A percentile compares a stretch with the other conserved stretches of the same genome.
These are phyloP conservation scores for Bilobella aurantiaca DNA, from an alignment of 1,140 invertebrate species.

Conservation along the genomic window DNA sequence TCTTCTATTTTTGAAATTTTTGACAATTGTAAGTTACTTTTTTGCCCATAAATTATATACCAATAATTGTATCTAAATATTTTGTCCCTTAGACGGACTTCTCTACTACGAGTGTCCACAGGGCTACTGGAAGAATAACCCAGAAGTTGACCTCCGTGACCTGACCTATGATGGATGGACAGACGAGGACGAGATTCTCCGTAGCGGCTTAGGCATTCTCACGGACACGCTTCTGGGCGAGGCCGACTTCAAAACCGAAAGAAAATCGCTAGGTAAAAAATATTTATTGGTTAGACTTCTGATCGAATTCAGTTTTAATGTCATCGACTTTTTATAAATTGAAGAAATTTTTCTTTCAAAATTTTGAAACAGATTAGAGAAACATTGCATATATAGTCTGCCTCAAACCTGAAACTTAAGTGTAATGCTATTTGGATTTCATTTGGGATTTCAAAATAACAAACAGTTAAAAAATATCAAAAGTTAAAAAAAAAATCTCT, in stretches of 20 bases:
- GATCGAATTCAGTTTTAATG: background rate
- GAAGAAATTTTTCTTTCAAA: background rate
- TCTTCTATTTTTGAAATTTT: too few relatives aligned
- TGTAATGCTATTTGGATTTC: too few relatives aligned
- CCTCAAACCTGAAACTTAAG: too few relatives aligned
- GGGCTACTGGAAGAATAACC: conserved; percentile 34
- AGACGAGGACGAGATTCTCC: conserved; percentile 46
- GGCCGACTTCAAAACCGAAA: conserved; percentile 57
- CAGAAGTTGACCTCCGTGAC: conserved; percentile 50
- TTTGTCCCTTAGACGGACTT: conserved; percentile 27
- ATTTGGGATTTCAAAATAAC: too few relatives aligned
- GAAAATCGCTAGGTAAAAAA: conserved; percentile 30
- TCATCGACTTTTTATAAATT: background rate
- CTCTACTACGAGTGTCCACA: conserved; percentile 34
- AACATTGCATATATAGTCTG: too few relatives aligned
- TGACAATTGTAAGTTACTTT: background rate
- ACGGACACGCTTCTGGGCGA: conserved; percentile 72
- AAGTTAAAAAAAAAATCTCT: too few relatives aligned
- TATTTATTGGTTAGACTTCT: too few relatives aligned
- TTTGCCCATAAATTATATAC: too few relatives aligned
- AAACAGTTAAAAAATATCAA: too few relatives aligned
- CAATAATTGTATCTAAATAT: background rate
- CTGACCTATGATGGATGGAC: conserved; percentile 51
- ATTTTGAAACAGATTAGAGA: background rate
- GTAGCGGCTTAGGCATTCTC: conserved; percentile 77